Conservation (phyloP, 2,888 invertebrate genomes). For the Melanargia galathea region DNA sequence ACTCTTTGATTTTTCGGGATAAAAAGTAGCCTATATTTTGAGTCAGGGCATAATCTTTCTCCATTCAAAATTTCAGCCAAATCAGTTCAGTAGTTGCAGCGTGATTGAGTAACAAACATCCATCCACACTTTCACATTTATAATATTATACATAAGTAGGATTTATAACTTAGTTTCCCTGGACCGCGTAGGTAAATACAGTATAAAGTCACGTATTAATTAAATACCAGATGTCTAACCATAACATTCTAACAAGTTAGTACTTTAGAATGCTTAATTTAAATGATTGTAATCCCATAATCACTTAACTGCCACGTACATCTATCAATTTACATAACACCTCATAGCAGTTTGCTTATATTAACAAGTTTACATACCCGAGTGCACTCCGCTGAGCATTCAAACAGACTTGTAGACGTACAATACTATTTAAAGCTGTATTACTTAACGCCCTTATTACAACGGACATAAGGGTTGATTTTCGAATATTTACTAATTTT, state of each 20-base stretch:
- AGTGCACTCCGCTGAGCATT: constrained; percentile 70
- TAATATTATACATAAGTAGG: no score
- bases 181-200: background rate
- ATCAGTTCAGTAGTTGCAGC: no score
- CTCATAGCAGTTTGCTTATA: constrained; percentile 50
- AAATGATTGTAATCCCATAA: constrained; percentile 36
- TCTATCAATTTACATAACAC: constrained; percentile 61
- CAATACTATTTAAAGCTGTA: constrained; percentile 23
- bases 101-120: no score
- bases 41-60: no score
- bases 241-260: constrained; percentile 20
- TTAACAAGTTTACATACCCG: constrained; percentile 74
- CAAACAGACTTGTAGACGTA: constrained; percentile 58
- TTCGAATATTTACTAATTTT: background rate
- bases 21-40: no score
- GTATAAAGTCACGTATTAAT: background rate
- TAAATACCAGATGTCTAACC: background rate
- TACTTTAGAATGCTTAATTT: constrained; percentile 29
- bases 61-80: no score
- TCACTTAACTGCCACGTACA: constrained; percentile 48
- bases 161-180: background rate
- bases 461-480: constrained; percentile 2
- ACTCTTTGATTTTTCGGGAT: no score
- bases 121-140: no score
- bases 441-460: constrained; percentile 19